Evolutionary conservation across 2,888 invertebrate genomes (phyloP).

Genomic region (Cephus spinipes): DNA sequence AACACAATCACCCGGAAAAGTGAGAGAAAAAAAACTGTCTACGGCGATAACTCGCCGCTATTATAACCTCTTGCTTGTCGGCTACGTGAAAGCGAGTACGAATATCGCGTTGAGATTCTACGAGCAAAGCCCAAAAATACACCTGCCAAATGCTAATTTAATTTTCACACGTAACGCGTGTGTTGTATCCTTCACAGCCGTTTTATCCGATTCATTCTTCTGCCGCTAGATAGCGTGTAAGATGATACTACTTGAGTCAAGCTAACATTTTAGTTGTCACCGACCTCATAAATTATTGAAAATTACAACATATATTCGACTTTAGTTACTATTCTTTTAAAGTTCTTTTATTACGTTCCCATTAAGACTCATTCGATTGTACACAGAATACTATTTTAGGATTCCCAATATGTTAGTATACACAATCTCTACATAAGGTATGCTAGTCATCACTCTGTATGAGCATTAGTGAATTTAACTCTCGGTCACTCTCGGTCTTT

Average conservation of each 20-base stretch:
- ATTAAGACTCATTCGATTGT: constrained; percentile 39
- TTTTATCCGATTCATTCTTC: constrained; percentile 15
- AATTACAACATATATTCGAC: not conserved
- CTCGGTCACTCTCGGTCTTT: not conserved
- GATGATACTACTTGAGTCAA: not conserved
- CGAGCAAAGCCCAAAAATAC: constrained; percentile 32
- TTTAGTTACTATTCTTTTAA: not conserved
- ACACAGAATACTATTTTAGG: not conserved
- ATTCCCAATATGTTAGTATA: too few relatives aligned
- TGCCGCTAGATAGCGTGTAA: not conserved
- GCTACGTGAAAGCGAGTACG: not conserved
- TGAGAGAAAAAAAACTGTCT: not conserved
- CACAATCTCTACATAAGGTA: not conserved
- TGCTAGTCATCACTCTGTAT: not conserved
- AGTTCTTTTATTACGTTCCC: not conserved
- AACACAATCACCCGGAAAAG: not conserved
- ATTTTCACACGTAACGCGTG: constrained; percentile 41
- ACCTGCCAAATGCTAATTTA: constrained; percentile 38
- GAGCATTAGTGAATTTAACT: not conserved
- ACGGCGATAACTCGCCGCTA: not conserved
- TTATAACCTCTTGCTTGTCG: not conserved
- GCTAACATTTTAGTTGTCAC: not conserved
- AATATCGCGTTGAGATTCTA: constrained; percentile 23
- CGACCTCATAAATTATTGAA: not conserved
- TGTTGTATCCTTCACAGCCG: constrained; percentile 32